Evolutionary conservation across 2,888 invertebrate species (phyloP).

Genomic region (Tipula lateralis): DNA sequence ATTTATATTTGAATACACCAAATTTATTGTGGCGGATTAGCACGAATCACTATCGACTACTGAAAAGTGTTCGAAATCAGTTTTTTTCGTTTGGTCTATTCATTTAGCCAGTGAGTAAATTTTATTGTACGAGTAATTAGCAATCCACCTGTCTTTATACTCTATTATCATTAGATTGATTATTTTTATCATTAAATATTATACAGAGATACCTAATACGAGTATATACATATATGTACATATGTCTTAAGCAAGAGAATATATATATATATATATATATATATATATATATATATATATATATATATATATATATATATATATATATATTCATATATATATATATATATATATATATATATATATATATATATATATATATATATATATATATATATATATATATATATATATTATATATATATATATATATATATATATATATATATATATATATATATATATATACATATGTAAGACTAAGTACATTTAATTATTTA

Average conservation of each 20-base stretch:
- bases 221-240: too few relatives aligned
- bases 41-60: background rate
- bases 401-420: background rate
- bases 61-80: background rate
- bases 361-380: background rate
- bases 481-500: background rate
- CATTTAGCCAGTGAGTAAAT: background rate
- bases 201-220: background rate
- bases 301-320: background rate
- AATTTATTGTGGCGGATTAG: background rate
- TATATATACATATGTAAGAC: background rate
- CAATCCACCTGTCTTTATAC: background rate
- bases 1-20: background rate
- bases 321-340: background rate
- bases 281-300: background rate
- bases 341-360: background rate
- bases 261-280: background rate
- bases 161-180: background rate
- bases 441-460: background rate
- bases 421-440: background rate
- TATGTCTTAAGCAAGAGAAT: background rate
- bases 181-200: background rate
- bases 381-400: background rate
- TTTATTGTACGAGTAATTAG: background rate
- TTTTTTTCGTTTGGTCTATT: background rate